Percentiles rank a stretch among this genome's conserved stretches.
phyloP scores from a whole-genome alignment of 2,113 vertebrate genomes.

The Telmatochromis sp. region DNA sequence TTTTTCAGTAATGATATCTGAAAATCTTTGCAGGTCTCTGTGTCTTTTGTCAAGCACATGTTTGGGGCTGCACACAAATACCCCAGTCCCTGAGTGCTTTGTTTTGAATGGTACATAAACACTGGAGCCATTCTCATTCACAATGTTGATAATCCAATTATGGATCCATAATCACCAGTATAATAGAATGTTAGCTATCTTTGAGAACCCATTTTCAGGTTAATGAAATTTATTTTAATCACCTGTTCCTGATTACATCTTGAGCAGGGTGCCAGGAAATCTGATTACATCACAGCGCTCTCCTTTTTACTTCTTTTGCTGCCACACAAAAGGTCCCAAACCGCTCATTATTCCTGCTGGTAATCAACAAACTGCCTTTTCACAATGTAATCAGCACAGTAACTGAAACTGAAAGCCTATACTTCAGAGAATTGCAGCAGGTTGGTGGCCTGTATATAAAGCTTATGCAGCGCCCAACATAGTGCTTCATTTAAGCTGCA shows the following conservation, averaged over 20 bases:
- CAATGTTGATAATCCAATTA: not conserved
- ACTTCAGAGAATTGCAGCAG: not conserved
- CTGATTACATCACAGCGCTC: not conserved
- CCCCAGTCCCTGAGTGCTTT: not conserved
- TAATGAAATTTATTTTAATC: not conserved
- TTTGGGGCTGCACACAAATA: not conserved
- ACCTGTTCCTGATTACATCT: not conserved
- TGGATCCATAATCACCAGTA: not conserved
- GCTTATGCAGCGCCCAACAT: not conserved
- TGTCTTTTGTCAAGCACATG: not conserved
- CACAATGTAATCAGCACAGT: not conserved
- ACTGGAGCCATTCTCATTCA: not conserved
- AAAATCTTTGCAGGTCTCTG: not conserved
- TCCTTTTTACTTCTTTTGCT: not conserved
- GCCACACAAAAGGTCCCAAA: not conserved
- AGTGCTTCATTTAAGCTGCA: not conserved
- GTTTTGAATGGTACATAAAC: not conserved
- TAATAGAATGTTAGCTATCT: not conserved
- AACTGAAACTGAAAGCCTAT: not conserved
- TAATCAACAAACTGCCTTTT: not conserved
- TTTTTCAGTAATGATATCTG: not conserved
- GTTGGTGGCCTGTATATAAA: not conserved
- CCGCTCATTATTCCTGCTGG: not conserved
- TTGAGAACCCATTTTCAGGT: not conserved
- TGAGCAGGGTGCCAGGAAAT: not conserved